Evolutionary conservation across 2,888 invertebrate species (phyloP).

Genomic region (Dynastes grantii): DNA sequence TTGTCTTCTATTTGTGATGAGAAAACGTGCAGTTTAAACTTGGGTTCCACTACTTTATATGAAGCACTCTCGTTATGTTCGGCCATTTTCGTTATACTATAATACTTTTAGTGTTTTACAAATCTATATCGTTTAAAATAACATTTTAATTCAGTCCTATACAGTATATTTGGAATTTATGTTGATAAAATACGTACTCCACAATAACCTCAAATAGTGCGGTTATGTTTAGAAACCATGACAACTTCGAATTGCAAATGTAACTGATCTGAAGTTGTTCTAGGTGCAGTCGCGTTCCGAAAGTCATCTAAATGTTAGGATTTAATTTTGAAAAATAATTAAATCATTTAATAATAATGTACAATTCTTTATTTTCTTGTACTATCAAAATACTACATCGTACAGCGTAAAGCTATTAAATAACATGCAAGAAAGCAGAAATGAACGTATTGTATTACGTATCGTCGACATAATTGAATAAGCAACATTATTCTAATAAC

Average conservation of each 20-base stretch:
- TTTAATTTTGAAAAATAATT: background rate
- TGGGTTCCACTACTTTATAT: constrained; percentile 54
- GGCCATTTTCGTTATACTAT: constrained; percentile 31
- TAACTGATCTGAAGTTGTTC: background rate
- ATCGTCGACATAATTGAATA: too few species aligned
- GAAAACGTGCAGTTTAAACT: constrained; percentile 65
- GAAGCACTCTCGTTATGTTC: background rate
- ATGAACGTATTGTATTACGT: background rate
- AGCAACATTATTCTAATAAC: background rate
- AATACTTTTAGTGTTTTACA: background rate
- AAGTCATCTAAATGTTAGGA: background rate
- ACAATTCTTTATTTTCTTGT: constrained; percentile 1
- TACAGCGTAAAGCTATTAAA: background rate
- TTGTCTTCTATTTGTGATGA: constrained; percentile 64
- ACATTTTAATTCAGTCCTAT: too few species aligned
- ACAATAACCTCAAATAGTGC: background rate
- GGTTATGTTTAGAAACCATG: background rate
- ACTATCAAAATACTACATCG: background rate
- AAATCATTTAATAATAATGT: background rate
- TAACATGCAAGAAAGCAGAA: background rate
- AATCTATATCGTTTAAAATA: too few species aligned
- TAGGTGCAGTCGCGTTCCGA: background rate
- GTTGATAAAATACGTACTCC: too few species aligned
- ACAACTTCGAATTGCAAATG: too few species aligned
- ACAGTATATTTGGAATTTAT: too few species aligned